Evolutionary conservation across 2,888 invertebrate species (phyloP), one percentile per base, ranked within the genome.

Genomic region (Drosophila rubida): DNA sequence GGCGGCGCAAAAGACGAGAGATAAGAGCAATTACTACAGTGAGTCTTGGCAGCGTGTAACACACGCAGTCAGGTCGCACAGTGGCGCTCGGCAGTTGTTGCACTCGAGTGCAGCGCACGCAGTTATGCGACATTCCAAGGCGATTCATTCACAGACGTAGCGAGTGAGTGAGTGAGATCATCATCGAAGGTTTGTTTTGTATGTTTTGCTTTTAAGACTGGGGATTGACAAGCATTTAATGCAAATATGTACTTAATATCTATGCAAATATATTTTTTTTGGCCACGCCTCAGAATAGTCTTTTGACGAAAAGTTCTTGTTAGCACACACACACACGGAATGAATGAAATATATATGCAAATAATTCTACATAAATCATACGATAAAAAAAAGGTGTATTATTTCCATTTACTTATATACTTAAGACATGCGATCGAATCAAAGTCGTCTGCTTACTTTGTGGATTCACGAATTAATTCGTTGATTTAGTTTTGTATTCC

Each of bases 111-210:
- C 22, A 23, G 6, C n/a, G 30, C n/a, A 32, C 35, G 8, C 13
- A 25, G 13, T 53, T 39, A 14, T 46, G 62, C 30, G 51, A 51
- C 41, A 50, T 46, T 63, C 41, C 49, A 58, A 45, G 35, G 46
- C 14, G 22, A 55, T 37, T 44, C 25, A 25, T 22, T 22, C 5
- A 9, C 39, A 13, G 25, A 13, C 44, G 58, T 19, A 60, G 69
- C 3, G 69, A 74, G 61, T 32, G 32, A 32, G 69, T 19, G 69
- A 74, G 61, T 32, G 32, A 32, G 32, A 32, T 32, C 32, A 69
- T 74, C 74, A 74, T 65, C 65, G 51, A 54, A 45, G 44, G 45
- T 55, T 55, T 14, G 13, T 42, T 58, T 19, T 39, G 48, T 51
- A 27, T 42, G 57, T 50, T 19, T 27, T 27, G 27, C 27, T 27